Conservation (phyloP, 2,797 vertebrate genomes). For the Amniataba percoides region DNA sequence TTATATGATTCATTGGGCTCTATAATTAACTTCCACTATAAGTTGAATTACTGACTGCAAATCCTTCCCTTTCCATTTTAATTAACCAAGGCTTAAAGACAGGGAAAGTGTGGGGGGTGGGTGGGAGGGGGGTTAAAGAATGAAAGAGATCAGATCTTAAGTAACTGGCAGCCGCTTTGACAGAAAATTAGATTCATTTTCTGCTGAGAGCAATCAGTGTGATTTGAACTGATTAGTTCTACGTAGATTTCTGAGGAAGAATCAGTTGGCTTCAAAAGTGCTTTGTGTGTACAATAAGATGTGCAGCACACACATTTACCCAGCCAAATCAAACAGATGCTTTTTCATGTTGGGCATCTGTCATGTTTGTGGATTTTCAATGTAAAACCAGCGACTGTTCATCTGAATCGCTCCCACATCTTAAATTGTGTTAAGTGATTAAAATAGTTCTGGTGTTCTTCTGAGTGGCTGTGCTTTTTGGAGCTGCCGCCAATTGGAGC, state of each 20-base stretch:
- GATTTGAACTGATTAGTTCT: conserved; percentile 85
- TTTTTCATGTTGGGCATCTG: conserved; percentile 45
- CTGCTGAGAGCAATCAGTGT: conserved; percentile 83
- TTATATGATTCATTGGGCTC: conserved; percentile 70
- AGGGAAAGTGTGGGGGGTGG: conserved; percentile 57
- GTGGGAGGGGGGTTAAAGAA: conserved; percentile 65
- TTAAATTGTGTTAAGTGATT: conserved; percentile 14
- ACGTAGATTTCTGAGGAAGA: conserved; percentile 72
- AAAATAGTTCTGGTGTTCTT: conserved; percentile 14
- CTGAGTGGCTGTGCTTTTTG: not conserved
- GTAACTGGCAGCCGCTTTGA: conserved; percentile 85
- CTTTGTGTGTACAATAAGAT: conserved; percentile 66
- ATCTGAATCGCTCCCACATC: conserved; percentile 8
- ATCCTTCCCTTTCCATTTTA: conserved; percentile 81
- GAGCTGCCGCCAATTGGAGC: conserved; percentile 7
- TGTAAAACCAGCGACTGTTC: conserved; percentile 28
- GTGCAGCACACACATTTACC: conserved; percentile 55
- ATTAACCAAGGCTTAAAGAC: conserved; percentile 82
- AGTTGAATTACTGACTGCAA: conserved; percentile 81
- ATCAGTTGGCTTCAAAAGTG: conserved; percentile 61
- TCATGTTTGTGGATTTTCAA: conserved; percentile 46
- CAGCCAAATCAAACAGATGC: conserved; percentile 55
- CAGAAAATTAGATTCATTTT: conserved; percentile 85
- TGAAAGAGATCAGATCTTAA: conserved; percentile 83
- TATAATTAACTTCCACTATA: conserved; percentile 75